A percentile compares a stretch with the other conserved stretches of the same genome.
phyloP scores from a whole-genome alignment of 2,888 invertebrate genomes.

The Clostera curtula region DNA sequence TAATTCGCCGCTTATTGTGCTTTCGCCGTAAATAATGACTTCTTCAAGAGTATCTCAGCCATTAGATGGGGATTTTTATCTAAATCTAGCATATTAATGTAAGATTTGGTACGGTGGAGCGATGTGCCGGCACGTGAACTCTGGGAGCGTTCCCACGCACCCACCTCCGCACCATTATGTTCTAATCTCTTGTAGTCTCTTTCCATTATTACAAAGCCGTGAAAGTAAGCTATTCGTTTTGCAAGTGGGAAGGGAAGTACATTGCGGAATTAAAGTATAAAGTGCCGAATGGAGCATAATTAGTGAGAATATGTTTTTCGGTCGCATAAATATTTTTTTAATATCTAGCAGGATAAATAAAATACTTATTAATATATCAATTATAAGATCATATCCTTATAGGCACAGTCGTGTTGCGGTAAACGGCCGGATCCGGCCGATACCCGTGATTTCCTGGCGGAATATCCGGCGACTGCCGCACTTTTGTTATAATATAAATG shows the following conservation, averaged over 20 bases:
- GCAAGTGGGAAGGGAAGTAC: constrained; percentile 47
- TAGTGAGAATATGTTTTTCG: not conserved
- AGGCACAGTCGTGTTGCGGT: constrained; percentile 16
- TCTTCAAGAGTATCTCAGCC: constrained; percentile 28
- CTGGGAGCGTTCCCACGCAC: constrained; percentile 74
- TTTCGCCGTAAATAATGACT: constrained; percentile 38
- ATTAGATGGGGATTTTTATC: constrained; percentile 40
- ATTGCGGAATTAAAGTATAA: constrained; percentile 30
- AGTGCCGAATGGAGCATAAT: constrained; percentile 3
- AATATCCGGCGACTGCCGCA: constrained; percentile 30
- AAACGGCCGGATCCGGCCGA: too few species aligned
- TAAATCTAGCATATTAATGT: constrained; percentile 66
- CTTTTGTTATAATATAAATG: constrained; percentile 9
- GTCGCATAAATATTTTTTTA: constrained; percentile 7
- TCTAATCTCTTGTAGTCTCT: constrained; percentile 69
- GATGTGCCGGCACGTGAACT: constrained; percentile 64
- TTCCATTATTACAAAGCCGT: constrained; percentile 68
- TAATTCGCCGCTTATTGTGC: constrained; percentile 7
- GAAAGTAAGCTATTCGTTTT: constrained; percentile 64
- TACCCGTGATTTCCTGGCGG: constrained; percentile 32
- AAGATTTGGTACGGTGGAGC: constrained; percentile 61
- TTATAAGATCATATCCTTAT: constrained; percentile 26
- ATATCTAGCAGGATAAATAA: constrained; percentile 7
- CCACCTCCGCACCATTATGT: constrained; percentile 73
- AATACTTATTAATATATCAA: constrained; percentile 16